These are phyloP conservation scores for Laterallus jamaicensis DNA, from an alignment of 2,113 vertebrate species.

Conservation along the genomic window DNA sequence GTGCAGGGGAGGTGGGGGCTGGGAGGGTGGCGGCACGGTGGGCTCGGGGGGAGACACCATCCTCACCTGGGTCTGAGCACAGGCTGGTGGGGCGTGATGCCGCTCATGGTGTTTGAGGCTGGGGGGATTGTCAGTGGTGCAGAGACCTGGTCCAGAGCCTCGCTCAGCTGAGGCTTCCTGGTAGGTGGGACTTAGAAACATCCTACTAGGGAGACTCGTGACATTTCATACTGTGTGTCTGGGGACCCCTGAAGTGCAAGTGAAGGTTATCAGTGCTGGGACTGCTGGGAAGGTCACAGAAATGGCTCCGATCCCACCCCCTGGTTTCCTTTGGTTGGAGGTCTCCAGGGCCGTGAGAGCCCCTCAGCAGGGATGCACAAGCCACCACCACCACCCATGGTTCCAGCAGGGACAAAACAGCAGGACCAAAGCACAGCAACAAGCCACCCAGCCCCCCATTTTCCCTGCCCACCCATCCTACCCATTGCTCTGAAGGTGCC, in stretches of 20 bases:
- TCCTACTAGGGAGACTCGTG: background rate
- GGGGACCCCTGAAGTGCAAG: background rate
- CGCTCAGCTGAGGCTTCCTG: background rate
- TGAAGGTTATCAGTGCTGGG: background rate
- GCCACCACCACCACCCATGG: background rate
- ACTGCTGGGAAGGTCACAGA: background rate
- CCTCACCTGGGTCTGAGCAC: accelerated
- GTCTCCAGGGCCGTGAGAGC: background rate
- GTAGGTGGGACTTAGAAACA: background rate
- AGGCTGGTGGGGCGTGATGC: background rate
- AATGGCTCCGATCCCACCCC: background rate
- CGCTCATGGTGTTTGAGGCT: accelerated
- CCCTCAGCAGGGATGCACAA: background rate
- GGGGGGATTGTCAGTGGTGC: background rate
- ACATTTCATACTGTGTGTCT: background rate
- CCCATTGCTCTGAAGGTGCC: background rate
- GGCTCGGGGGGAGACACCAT: background rate
- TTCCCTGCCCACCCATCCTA: background rate
- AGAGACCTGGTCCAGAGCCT: background rate
- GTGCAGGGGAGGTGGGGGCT: background rate
- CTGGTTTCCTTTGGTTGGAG: background rate
- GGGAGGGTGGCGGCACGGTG: background rate
- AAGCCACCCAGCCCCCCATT: background rate
- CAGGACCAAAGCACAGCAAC: background rate
- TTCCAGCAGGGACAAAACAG: background rate